Percentiles rank a stretch among this genome's conserved stretches.
Conservation (phyloP, 2,888 invertebrate species). For the Pterostichus madidus region DNA sequence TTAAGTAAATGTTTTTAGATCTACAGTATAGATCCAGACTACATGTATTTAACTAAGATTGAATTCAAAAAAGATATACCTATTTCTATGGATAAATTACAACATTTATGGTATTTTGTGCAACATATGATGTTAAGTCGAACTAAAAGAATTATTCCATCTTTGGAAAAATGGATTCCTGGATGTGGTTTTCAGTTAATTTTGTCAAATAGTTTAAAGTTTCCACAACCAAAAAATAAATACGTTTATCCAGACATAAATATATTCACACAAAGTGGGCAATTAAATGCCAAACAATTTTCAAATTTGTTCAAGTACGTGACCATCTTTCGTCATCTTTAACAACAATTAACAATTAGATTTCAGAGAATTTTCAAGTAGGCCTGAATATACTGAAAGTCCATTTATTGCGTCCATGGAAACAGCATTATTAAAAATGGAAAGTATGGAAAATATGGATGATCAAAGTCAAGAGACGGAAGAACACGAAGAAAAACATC, state of each 20-base stretch:
- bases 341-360: background rate
- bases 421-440: slow-evolving; percentile 79
- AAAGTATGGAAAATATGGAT: slow-evolving; percentile 70
- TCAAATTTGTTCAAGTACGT: slow-evolving; percentile 81
- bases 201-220: slow-evolving; percentile 70
- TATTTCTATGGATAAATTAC: slow-evolving; percentile 78
- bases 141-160: slow-evolving; percentile 83
- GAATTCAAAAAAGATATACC: slow-evolving; percentile 81
- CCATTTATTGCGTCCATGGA: slow-evolving; percentile 84
- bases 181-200: slow-evolving; percentile 80
- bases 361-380: slow-evolving; percentile 77
- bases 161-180: slow-evolving; percentile 87
- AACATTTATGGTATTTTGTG: slow-evolving; percentile 85
- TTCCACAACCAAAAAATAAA: slow-evolving; percentile 66
- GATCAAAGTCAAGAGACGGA: slow-evolving; percentile 68
- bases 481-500: slow-evolving; percentile 50
- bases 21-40: slow-evolving; percentile 77
- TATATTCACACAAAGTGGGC: slow-evolving; percentile 86
- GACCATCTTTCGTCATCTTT: background rate
- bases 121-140: slow-evolving; percentile 82
- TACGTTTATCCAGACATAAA: slow-evolving; percentile 79
- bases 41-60: slow-evolving; percentile 83
- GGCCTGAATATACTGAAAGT: slow-evolving; percentile 84
- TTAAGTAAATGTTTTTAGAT: slow-evolving; percentile 70
- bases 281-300: slow-evolving; percentile 83